Percentiles rank a stretch among this genome's conserved stretches.
phyloP scores from a whole-genome alignment of 2,888 invertebrate species.

The Synergus gifuensis region DNA sequence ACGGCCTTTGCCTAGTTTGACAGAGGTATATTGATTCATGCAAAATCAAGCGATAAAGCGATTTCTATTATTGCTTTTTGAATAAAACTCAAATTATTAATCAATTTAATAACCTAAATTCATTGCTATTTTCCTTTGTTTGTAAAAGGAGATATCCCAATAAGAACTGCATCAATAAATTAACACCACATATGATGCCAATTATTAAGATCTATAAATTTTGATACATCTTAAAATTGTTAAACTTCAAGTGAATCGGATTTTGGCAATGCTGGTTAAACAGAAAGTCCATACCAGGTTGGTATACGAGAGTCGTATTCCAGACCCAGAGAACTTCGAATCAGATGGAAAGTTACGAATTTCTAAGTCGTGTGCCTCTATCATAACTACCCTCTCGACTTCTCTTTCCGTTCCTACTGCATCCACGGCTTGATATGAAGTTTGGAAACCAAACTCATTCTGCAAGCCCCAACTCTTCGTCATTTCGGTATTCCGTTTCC shows the following conservation, averaged over 20 bases:
- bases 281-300: neutral
- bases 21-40: constrained; percentile 28
- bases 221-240: no score
- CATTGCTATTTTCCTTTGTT: no score
- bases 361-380: constrained; percentile 23
- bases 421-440: constrained; percentile 21
- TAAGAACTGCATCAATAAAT: no score
- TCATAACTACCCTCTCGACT: constrained; percentile 17
- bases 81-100: neutral
- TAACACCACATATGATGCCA: no score
- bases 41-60: constrained; percentile 2
- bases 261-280: neutral
- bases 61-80: neutral
- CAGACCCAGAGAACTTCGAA: constrained; percentile 14
- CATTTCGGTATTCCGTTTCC: constrained; percentile 13
- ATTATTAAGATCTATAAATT: no score
- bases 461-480: constrained; percentile 10
- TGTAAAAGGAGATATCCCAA: no score
- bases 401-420: constrained; percentile 19
- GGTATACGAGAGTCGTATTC: neutral
- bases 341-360: constrained; percentile 33
- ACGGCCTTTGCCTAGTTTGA: constrained; percentile 6
- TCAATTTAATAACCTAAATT: no score
- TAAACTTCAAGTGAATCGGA: neutral
- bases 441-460: constrained; percentile 31